Conservation (phyloP, 2,797 vertebrate species). For the Carcharodon carcharias region DNA sequence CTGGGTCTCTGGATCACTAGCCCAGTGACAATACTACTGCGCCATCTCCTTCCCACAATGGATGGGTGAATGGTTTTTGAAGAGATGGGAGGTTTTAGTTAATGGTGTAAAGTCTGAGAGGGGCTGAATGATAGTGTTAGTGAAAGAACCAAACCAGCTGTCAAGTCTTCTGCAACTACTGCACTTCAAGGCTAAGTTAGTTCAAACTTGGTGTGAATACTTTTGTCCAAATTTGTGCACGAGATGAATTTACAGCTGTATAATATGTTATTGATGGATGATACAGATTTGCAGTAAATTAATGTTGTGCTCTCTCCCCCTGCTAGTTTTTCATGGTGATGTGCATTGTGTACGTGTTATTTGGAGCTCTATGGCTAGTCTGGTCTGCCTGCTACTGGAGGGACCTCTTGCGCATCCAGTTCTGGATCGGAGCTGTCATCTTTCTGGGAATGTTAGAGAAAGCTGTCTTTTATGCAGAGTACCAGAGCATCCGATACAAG, state of each 20-base stretch:
- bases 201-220: background rate
- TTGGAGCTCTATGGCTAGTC: conserved; percentile 72
- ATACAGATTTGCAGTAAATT: background rate
- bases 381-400: conserved; percentile 85
- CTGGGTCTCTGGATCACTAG: no score
- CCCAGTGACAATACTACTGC: no score
- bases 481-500: conserved; percentile 79
- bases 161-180: background rate
- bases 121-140: background rate
- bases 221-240: background rate
- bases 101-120: background rate
- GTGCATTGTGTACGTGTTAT: conserved; percentile 76
- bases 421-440: conserved; percentile 83
- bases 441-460: conserved; percentile 83
- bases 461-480: conserved; percentile 78
- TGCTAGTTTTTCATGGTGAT: conserved; percentile 83
- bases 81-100: background rate
- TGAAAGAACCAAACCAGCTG: background rate
- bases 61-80: background rate
- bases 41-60: background rate
- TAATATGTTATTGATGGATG: background rate
- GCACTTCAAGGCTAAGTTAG: background rate
- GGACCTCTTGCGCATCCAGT: conserved; percentile 79
- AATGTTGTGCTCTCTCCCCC: conserved; percentile 30
- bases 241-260: background rate